Evolutionary conservation across 2,888 invertebrate genomes (phyloP), one percentile per base, ranked within the genome.

Genomic region (Brachynemurus nebulosus): DNA sequence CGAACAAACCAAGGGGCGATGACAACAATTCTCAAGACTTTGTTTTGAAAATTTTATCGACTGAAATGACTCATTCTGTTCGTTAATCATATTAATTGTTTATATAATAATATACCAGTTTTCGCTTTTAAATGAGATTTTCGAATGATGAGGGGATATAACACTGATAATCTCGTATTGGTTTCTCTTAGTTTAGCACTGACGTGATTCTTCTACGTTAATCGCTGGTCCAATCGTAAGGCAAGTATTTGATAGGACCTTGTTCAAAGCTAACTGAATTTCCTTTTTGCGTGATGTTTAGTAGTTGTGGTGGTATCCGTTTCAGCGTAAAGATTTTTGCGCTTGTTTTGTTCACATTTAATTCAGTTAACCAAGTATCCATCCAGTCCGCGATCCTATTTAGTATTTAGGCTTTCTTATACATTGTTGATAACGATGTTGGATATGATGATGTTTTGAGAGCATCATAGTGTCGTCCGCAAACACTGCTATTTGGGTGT

Each of bases 401-500:
- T n/a, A n/a, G n/a, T 18, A 18, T n/a, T n/a, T n/a, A n/a, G n/a
- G n/a, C n/a, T n/a, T n/a, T n/a, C n/a, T n/a, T n/a, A n/a, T n/a
- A n/a, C n/a, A n/a, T n/a, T n/a, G n/a, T n/a, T n/a, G n/a, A n/a
- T n/a, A n/a, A n/a, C n/a, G n/a, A n/a, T n/a, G n/a, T n/a, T n/a
- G n/a, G n/a, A n/a, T n/a, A n/a, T n/a, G n/a, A n/a, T n/a, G 7
- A 7, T 39, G 37, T 21, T 42, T 23, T 3, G 19, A 8, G 16
- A 16, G n/a, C 1, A 44, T 14, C 12, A 46, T 48, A 40, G 48
- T 54, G 47, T 42, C 47, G 14, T 40, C 46, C 2, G 47, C 48
- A 45, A 27, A 53, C 3, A 12, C 47, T 42, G 18, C 49, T 11
- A 19, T 43, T 4, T 6, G 9, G 33, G 12, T 14, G 48, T 6